These are phyloP conservation scores for Botrylloides violaceus DNA, from an alignment of 23 tunicate genomes.

Conservation along the genomic window DNA sequence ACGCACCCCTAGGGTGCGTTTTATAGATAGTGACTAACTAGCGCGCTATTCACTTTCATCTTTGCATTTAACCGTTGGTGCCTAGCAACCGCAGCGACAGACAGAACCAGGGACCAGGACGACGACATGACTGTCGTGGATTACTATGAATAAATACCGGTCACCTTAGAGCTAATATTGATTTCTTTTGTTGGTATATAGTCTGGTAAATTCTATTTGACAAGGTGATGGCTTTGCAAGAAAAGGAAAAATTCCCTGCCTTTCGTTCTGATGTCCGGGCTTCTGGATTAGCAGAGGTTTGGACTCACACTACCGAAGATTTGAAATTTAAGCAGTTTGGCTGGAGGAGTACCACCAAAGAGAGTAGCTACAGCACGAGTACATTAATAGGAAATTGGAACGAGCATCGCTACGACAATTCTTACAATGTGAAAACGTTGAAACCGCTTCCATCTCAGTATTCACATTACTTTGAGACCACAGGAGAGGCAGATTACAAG, in stretches of 20 bases:
- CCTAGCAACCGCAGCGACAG: no score
- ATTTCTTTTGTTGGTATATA: no score
- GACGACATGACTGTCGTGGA: no score
- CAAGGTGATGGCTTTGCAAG: slow-evolving; percentile 49
- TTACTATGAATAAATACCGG: no score
- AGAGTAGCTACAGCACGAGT: slow-evolving; percentile 60
- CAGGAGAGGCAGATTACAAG: slow-evolving; percentile 52
- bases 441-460: slow-evolving; percentile 75
- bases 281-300: slow-evolving; percentile 82
- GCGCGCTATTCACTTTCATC: no score
- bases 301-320: slow-evolving; percentile 92
- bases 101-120: no score
- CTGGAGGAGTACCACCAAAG: slow-evolving; percentile 96
- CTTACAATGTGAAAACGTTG: slow-evolving; percentile 21
- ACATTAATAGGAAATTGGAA: slow-evolving; percentile 94
- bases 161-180: no score
- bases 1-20: no score
- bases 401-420: slow-evolving; percentile 59
- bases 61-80: no score
- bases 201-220: no score
- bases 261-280: slow-evolving; percentile 75
- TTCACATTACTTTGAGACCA: slow-evolving; percentile 68
- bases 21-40: no score
- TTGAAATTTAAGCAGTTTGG: slow-evolving; percentile 81
- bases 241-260: slow-evolving; percentile 40